A percentile compares a stretch with the other conserved stretches of the same genome.
phyloP scores from a whole-genome alignment of 1,140 invertebrate species.

The Tachypleus tridentatus region DNA sequence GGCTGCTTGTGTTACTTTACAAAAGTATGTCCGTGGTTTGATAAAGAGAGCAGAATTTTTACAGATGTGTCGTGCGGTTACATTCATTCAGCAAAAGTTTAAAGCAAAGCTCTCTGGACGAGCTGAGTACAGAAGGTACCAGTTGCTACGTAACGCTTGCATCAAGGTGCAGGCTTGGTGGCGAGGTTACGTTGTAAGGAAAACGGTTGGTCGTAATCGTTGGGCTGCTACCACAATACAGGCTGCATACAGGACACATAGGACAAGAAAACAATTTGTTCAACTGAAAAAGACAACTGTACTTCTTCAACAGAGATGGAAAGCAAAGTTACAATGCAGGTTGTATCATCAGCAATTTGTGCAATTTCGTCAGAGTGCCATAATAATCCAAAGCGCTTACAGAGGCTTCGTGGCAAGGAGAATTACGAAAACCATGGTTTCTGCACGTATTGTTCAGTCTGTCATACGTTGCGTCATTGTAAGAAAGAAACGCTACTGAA shows the following conservation, averaged over 20 bases:
- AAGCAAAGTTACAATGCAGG: neutral
- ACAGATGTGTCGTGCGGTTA: too few relatives aligned
- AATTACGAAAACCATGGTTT: too few relatives aligned
- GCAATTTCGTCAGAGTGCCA: too few relatives aligned
- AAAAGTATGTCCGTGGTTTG: neutral
- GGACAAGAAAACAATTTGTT: neutral
- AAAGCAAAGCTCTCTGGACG: too few relatives aligned
- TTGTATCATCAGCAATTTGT: too few relatives aligned
- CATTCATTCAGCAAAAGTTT: too few relatives aligned
- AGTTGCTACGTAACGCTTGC: neutral
- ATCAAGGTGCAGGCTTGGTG: constrained; percentile 19
- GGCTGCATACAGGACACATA: neutral
- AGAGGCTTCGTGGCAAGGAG: too few relatives aligned
- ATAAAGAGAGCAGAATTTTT: too few relatives aligned
- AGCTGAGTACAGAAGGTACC: too few relatives aligned
- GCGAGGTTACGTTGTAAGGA: neutral
- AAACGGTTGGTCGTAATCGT: neutral
- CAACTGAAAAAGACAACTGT: neutral
- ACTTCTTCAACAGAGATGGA: constrained; percentile 3
- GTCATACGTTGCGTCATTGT: neutral
- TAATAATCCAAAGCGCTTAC: too few relatives aligned
- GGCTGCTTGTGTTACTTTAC: neutral
- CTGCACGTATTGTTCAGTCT: neutral
- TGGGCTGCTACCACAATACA: constrained; percentile 5
- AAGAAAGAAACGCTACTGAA: too few relatives aligned